Base-by-base conservation (phyloP, 2,888 invertebrate genomes). In the Pseudoips prasinana region DNA sequence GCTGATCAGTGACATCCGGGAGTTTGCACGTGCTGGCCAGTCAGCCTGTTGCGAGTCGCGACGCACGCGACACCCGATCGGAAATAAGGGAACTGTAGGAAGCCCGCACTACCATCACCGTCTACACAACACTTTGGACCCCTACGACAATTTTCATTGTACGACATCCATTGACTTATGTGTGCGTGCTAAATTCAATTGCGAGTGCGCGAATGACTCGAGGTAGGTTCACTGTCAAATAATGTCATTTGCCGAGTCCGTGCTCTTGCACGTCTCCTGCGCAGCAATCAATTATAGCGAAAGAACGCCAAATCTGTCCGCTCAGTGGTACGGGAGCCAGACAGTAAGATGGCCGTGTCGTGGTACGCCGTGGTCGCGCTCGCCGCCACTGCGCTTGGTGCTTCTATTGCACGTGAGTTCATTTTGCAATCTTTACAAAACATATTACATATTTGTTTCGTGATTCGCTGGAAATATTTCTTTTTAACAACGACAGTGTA, bases 371-470 rank as follows among this genome's bases (percentile, higher is more conserved):
- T 84, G 54, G 61, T 74, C 11, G 69, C 75, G 47, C 74, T 88
- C 20, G 79, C 77, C 33, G 78, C 79, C 30, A 78, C 82, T 20
- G 84, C 74, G 20, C 74, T 88, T 38, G 87, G 88, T 32, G 88
- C 87, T 35, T 76, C 85, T 7, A 80, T 88, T 45, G 67, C 77
- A 61, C 81, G 87, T 87, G 59, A 87, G 87, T 87, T 55, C 31
- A 32, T 46, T 17, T 30, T 14, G 14, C 14, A 14, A 22, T 39
- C 26, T 46, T 59, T 46, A 40, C 33, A 47, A 29, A 42, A 44
- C 33, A 39, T 25, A 8, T 19, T 19, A 26, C 0, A 7, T 22
- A 8, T 22, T 33, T 32, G 1, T 7, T 23, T 9, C 7, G 23
- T 6, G 23, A n/a, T n/a, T n/a, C n/a, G n/a, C n/a, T n/a, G n/a